A percentile compares a stretch with the other conserved stretches of the same genome.
Evolutionary conservation across 2,113 vertebrate species (phyloP).

Genomic region (Amphiprion percula): DNA sequence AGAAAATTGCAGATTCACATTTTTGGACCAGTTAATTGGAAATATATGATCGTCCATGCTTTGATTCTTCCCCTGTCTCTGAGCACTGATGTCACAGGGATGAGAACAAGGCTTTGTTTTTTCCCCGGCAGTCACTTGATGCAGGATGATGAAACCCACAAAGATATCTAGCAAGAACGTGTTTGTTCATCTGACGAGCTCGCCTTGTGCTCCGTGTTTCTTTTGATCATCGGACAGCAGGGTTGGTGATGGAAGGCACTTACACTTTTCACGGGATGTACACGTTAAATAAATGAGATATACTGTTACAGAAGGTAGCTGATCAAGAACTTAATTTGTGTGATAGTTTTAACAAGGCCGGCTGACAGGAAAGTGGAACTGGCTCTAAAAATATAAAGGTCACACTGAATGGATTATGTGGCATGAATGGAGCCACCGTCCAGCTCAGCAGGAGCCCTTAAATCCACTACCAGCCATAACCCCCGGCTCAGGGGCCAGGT

Average conservation of each 20-base stretch:
- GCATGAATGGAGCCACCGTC: constrained; percentile 74
- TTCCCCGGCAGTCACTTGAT: constrained; percentile 78
- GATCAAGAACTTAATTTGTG: constrained; percentile 47
- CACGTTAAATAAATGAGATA: constrained; percentile 67
- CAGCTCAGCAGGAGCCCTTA: constrained; percentile 68
- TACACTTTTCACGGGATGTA: constrained; percentile 57
- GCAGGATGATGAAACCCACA: constrained; percentile 84
- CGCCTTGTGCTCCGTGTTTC: constrained; percentile 60
- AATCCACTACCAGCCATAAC: constrained; percentile 71
- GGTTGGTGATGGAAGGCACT: constrained; percentile 62
- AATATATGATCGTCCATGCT: constrained; percentile 42
- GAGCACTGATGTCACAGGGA: constrained; percentile 69
- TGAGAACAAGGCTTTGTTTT: constrained; percentile 81
- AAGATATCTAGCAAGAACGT: constrained; percentile 83
- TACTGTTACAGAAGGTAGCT: constrained; percentile 38
- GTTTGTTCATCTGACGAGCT: constrained; percentile 77
- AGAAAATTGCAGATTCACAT: constrained; percentile 35
- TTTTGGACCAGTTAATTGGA: constrained; percentile 53
- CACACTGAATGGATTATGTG: constrained; percentile 75
- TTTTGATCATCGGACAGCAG: constrained; percentile 75
- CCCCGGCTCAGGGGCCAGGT: constrained; percentile 79
- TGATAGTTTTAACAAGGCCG: constrained; percentile 60
- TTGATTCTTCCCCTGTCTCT: constrained; percentile 48
- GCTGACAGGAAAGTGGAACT: constrained; percentile 52
- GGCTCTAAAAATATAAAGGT: constrained; percentile 75